phyloP scores from a whole-genome alignment of 30 jellyfish, hydroid and myxozoan species.

The Turritopsis rubra region DNA sequence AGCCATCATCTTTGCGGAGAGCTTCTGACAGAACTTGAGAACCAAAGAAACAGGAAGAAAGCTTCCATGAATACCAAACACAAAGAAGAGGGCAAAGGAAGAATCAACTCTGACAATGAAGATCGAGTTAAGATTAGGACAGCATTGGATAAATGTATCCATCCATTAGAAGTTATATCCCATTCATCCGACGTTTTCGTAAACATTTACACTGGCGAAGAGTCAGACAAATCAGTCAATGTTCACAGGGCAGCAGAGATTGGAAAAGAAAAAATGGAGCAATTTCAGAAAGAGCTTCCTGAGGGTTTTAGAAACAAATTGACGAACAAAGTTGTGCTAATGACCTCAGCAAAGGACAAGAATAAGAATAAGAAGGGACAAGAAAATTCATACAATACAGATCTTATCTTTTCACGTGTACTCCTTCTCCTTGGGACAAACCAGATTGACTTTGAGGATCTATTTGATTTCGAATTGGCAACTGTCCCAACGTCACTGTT shows the following conservation, averaged over 20 bases:
- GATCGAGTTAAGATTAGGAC: not conserved
- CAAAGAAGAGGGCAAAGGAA: conserved; percentile 6
- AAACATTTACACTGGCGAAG: not conserved
- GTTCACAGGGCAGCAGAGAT: not conserved
- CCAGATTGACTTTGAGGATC: not conserved
- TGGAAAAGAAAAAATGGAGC: not conserved
- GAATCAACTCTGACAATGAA: conserved; percentile 5
- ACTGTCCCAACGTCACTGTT: not conserved
- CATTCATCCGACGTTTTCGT: not conserved
- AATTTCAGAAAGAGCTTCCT: not conserved
- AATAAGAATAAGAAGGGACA: not conserved
- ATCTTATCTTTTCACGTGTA: not conserved
- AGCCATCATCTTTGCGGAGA: conserved; percentile 7
- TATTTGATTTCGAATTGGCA: not conserved
- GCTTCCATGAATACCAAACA: conserved; percentile 2
- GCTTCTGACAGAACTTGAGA: not conserved
- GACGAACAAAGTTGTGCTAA: not conserved
- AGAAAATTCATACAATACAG: not conserved
- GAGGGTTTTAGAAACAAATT: not conserved
- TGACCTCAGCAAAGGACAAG: not conserved
- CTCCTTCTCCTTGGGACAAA: not conserved
- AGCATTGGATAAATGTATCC: not conserved
- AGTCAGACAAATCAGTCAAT: not conserved
- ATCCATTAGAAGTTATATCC: not conserved
- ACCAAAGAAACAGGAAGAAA: not conserved